Evolutionary conservation across 2,113 vertebrate genomes (phyloP).

Genomic region (Menura novaehollandiae): DNA sequence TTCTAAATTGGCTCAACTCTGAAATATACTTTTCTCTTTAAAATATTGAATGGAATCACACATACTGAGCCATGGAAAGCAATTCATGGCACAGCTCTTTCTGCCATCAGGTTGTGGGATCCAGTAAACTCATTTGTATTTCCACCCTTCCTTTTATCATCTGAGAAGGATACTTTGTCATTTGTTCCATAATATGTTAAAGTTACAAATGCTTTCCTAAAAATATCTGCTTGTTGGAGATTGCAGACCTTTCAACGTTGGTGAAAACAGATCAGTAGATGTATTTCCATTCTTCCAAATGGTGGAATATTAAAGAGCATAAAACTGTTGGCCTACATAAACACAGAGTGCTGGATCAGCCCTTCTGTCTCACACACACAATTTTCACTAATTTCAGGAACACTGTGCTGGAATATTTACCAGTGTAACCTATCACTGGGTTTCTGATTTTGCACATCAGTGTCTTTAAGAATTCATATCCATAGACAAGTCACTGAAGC

Average conservation of each 20-base stretch:
- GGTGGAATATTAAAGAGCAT: background rate
- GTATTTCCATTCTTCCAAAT: background rate
- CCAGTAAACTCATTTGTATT: background rate
- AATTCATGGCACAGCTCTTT: background rate
- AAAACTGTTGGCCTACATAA: background rate
- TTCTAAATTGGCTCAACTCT: background rate
- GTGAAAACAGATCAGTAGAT: background rate
- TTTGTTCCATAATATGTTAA: background rate
- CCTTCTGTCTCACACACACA: background rate
- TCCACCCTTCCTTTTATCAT: background rate
- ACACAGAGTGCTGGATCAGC: background rate
- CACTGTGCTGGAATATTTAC: background rate
- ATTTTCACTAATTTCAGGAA: background rate
- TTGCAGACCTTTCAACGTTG: background rate
- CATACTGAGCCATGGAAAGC: background rate
- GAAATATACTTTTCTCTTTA: background rate
- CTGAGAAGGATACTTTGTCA: background rate
- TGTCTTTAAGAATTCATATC: constrained; percentile 40
- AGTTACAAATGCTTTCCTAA: background rate
- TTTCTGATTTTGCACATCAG: background rate
- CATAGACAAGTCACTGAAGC: constrained; percentile 9
- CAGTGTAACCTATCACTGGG: background rate
- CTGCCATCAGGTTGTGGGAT: background rate
- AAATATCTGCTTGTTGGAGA: background rate
- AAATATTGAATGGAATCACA: background rate